Evolutionary conservation across 2,113 vertebrate genomes (phyloP), one percentile per base, ranked within the genome.

Genomic region (Macroglossus sobrinus): DNA sequence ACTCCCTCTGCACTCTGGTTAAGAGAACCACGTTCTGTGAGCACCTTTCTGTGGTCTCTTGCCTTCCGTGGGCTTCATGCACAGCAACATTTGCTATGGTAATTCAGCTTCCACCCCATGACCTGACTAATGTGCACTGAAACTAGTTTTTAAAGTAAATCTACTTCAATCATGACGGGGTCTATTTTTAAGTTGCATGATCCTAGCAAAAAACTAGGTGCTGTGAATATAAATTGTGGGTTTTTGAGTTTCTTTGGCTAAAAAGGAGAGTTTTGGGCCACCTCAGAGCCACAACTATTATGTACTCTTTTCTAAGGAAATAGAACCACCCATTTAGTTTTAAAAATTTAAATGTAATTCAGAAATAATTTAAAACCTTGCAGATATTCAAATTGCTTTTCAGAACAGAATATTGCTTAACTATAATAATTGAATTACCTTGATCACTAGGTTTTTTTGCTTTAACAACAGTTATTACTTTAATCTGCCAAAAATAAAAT

Each of bases 381-480:
- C 33, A 93, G 0, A 93, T 28, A 33, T 69, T 59, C 40, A 95
- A 35, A 93, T 93, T 75, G 50, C 64, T 76, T 64, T 64, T 64
- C 30, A 64, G 63, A 64, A 64, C n/a, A 64, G 63, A 63, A 53
- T 57, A 76, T 91, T 47, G 12, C 19, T 7, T 87, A 19, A 69
- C 40, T 94, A 61, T 91, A 88, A 82, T 96, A 64, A 78, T 97
- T 18, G 19, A 72, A 74, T 97, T 89, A 75, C 47, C 86, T 79
- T 71, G 40, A 61, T 84, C 66, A 68, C 19, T 89, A 7, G 9
- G 6, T 38, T 81, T 95, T 95, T 95, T 96, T 74, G 80, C 47
- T 47, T 84, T 33, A 66, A 89, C 4, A 75, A 22, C 30, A 72
- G 16, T 72, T 87, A 57, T 75, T 82, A 76, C 28, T 22, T 86